Conservation (phyloP, 2,888 invertebrate genomes). For the Himalopsyche tibetana region DNA sequence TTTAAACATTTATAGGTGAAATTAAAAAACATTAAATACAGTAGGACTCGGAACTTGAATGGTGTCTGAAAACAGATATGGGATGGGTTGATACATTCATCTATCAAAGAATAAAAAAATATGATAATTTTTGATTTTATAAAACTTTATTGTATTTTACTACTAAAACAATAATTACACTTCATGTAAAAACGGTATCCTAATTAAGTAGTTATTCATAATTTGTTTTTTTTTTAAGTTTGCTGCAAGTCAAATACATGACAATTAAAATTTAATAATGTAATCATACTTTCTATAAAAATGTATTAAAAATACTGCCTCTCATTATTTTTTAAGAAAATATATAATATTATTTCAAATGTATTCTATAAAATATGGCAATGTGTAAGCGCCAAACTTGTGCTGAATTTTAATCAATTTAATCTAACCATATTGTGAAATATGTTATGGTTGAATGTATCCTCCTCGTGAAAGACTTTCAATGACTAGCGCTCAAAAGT, state of each 20-base stretch:
- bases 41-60: no score
- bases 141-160: constrained; percentile 20
- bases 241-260: no score
- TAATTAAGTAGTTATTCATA: no score
- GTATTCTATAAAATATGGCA: constrained; percentile 36
- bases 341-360: constrained; percentile 14
- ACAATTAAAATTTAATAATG: background rate
- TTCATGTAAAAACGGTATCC: no score
- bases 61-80: no score
- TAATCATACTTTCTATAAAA: constrained; percentile 1
- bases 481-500: constrained; percentile 31
- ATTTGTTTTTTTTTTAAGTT: no score
- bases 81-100: background rate
- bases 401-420: background rate
- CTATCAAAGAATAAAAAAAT: background rate
- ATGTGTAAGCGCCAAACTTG: constrained; percentile 39
- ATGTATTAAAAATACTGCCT: constrained; percentile 35
- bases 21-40: no score
- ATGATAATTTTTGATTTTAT: background rate
- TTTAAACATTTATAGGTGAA: no score
- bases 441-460: background rate
- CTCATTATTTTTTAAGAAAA: constrained; percentile 3
- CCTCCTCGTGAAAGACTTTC: background rate
- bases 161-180: constrained; percentile 11
- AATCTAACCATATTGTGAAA: background rate